Percentiles rank a stretch among this genome's conserved stretches.
Evolutionary conservation across 2,113 vertebrate genomes (phyloP).

Genomic region (Chaetops frenatus): DNA sequence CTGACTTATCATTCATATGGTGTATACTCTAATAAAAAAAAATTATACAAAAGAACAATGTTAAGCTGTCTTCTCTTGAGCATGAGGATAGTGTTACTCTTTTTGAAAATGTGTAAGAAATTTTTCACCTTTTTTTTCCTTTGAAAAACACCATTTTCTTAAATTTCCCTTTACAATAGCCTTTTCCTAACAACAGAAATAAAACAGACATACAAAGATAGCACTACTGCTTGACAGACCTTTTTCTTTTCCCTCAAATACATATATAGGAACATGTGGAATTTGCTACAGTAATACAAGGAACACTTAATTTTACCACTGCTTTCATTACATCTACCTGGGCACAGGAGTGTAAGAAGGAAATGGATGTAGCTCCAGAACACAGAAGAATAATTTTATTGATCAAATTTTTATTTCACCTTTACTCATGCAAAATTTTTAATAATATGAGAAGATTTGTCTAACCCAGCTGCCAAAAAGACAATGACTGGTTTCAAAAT

Average conservation of each 20-base stretch:
- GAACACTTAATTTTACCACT: not conserved
- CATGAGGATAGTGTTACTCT: not conserved
- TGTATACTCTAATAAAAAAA: not conserved
- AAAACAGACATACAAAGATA: not conserved
- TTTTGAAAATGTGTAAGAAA: not conserved
- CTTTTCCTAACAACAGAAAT: not conserved
- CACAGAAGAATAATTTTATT: not conserved
- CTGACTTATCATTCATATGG: not conserved
- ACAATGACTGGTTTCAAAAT: not conserved
- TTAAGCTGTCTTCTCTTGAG: not conserved
- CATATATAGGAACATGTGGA: not conserved
- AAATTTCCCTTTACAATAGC: not conserved
- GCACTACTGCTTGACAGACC: not conserved
- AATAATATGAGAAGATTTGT: not conserved
- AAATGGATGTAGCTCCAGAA: not conserved
- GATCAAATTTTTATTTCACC: not conserved
- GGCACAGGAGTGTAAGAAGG: not conserved
- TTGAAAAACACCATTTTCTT: not conserved
- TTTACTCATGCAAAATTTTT: not conserved
- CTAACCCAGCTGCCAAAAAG: not conserved
- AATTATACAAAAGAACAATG: not conserved
- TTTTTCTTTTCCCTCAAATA: not conserved
- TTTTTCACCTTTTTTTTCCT: not conserved
- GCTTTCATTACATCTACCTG: not conserved
- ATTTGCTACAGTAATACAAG: not conserved